A percentile compares a stretch with the other conserved stretches of the same genome.
Evolutionary conservation across 1,140 invertebrate species (phyloP).

Genomic region (Polypedilum vanderplanki): DNA sequence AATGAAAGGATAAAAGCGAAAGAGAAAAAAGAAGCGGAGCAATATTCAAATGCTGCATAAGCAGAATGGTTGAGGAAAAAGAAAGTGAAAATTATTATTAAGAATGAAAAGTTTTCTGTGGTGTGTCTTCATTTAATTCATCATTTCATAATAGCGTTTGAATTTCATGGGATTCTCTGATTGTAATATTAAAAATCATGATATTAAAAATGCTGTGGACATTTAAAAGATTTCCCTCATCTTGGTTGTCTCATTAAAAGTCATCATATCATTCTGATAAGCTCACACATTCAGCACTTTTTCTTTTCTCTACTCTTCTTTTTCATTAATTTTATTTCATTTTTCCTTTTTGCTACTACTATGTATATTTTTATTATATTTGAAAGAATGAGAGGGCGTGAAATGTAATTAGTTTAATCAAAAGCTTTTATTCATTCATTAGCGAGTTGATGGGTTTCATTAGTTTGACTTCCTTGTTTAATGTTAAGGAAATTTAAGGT

Average conservation of each 20-base stretch:
- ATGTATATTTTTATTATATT: too few relatives aligned
- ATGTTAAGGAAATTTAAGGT: too few relatives aligned
- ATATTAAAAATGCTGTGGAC: slow-evolving; percentile 10
- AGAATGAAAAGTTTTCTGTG: neutral
- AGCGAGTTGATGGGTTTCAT: too few relatives aligned
- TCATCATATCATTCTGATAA: neutral
- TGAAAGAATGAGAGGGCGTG: too few relatives aligned
- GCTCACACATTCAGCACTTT: neutral
- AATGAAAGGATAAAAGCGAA: neutral
- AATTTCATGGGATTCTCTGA: neutral
- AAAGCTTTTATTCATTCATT: too few relatives aligned
- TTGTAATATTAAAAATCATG: neutral
- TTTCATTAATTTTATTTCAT: too few relatives aligned
- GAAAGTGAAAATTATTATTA: neutral
- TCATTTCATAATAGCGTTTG: slow-evolving; percentile 19
- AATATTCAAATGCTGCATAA: slow-evolving; percentile 12
- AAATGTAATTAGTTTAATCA: too few relatives aligned
- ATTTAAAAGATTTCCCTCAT: neutral
- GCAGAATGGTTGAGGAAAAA: neutral
- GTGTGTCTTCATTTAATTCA: slow-evolving; percentile 27
- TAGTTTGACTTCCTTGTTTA: too few relatives aligned
- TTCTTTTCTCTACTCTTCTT: too few relatives aligned
- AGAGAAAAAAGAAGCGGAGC: too few relatives aligned
- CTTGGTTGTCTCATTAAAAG: slow-evolving; percentile 6
- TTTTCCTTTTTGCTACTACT: too few relatives aligned